Base-by-base conservation (phyloP, 2,888 invertebrate genomes). In the Parnassius mnemosyne region DNA sequence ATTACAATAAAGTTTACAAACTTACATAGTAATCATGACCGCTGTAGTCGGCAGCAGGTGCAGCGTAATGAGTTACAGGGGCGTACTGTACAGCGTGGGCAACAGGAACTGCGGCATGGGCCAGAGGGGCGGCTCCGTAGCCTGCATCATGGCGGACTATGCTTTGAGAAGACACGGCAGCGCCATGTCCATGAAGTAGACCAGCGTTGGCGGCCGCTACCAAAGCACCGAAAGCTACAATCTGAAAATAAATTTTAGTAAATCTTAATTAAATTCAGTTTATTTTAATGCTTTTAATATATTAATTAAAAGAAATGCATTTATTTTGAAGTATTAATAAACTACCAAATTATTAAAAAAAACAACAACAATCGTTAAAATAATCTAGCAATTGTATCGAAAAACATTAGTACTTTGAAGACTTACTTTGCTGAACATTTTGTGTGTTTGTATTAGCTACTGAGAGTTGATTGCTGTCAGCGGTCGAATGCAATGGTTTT, bases 121-220 rank as follows among this genome's bases (percentile, higher is more conserved):
- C 77, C 5, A 77, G 56, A 11, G 83, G 80, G 10, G 76, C 79
- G 41, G 73, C 73, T 25, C 74, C 63, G 9, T 80, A 79, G 0
- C 79, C 79, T 11, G 77, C 84, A 62, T 84, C 85, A 63, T 87
- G 86, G 42, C 70, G 85, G 3, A 87, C 79, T 65, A 87, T 83
- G 75, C 80, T 85, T 64, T 88, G 89, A 10, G 86, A 87, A 25
- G 88, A 88, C 0, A 87, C 79, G 1, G 87, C 89, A 51, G 63
- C 61, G 11, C 71, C 71, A 61, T 78, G 80, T 9, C 81, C 84
- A 59, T 84, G 79, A 53, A 69, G 66, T 54, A 89, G 74, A 34
- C 92, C 92, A 46, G 92, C 92, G 66, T 83, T 84, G 49, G 89
- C 89, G 5, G 91, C 80, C 54, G 85, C 84, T 73, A 92, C 69